Conservation (phyloP, 2,113 vertebrate species). For the Scytalopus superciliaris region DNA sequence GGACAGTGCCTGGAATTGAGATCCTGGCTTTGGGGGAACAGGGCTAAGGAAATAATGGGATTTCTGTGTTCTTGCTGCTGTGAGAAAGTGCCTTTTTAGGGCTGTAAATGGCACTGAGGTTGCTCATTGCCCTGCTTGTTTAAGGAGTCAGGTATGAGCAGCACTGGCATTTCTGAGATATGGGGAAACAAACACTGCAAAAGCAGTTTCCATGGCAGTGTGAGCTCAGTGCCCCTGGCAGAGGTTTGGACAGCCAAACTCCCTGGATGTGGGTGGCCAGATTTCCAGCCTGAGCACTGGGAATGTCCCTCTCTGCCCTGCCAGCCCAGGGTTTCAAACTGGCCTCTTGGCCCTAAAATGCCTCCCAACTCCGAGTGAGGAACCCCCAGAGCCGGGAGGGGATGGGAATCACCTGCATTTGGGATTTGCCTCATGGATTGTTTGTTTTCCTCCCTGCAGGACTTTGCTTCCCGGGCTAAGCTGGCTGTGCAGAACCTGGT, state of each 20-base stretch:
- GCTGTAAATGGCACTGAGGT: neutral
- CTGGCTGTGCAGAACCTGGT: conserved; percentile 94
- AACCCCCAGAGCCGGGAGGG: neutral
- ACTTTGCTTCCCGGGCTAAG: conserved; percentile 92
- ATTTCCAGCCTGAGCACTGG: neutral
- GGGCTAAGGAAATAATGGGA: neutral
- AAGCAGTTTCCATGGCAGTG: neutral
- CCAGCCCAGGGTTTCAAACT: neutral
- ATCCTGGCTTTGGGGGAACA: neutral
- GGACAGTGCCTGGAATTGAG: neutral
- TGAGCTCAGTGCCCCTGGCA: neutral
- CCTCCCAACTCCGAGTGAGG: neutral
- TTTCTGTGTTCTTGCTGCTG: neutral
- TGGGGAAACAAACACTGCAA: neutral
- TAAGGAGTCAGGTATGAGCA: neutral
- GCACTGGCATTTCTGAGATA: neutral
- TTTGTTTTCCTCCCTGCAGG: conserved; percentile 71
- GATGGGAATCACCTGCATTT: rapidly evolving
- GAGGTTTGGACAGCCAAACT: neutral
- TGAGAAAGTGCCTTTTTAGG: neutral
- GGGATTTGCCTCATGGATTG: neutral
- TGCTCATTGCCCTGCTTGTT: neutral
- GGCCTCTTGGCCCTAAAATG: neutral
- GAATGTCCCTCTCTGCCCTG: neutral
- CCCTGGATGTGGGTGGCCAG: neutral